A percentile compares a stretch with the other conserved stretches of the same genome.
Conservation (phyloP, 1,140 invertebrate genomes). For the Aradophagus sp. region DNA sequence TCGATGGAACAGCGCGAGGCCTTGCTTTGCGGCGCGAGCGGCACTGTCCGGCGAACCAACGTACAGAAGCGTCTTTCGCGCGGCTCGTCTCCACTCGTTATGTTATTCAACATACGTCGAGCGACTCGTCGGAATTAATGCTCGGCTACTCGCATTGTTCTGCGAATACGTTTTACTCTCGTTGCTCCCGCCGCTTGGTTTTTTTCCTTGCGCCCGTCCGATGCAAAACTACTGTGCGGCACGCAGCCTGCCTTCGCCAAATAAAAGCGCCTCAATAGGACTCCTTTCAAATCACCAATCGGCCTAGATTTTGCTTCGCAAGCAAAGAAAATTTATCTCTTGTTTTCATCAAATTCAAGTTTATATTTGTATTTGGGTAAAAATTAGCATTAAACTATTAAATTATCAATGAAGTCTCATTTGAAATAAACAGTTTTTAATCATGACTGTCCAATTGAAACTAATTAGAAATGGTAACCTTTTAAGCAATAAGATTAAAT, state of each 20-base stretch:
- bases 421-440: too few relatives aligned
- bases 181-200: too few relatives aligned
- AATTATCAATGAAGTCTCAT: too few relatives aligned
- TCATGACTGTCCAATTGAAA: too few relatives aligned
- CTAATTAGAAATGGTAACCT: too few relatives aligned
- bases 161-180: constrained; percentile 40
- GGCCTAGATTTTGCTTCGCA: too few relatives aligned
- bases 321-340: too few relatives aligned
- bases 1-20: too few relatives aligned
- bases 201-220: constrained; percentile 13
- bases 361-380: too few relatives aligned
- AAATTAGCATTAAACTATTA: too few relatives aligned
- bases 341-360: too few relatives aligned
- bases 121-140: constrained; percentile 29
- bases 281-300: constrained; percentile 24
- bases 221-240: constrained; percentile 13
- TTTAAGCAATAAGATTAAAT: too few relatives aligned
- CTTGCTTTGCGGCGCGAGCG: constrained; percentile 26
- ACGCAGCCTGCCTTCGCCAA: constrained; percentile 12
- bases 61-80: constrained; percentile 12
- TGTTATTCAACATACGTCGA: constrained; percentile 25
- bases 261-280: constrained; percentile 19
- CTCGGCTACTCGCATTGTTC: constrained; percentile 34
- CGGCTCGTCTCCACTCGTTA: constrained; percentile 42
- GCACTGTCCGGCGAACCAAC: constrained; percentile 16